A percentile compares a stretch with the other conserved stretches of the same genome.
phyloP scores from a whole-genome alignment of 2,113 vertebrate species.

The Pelvicachromis taeniatus region DNA sequence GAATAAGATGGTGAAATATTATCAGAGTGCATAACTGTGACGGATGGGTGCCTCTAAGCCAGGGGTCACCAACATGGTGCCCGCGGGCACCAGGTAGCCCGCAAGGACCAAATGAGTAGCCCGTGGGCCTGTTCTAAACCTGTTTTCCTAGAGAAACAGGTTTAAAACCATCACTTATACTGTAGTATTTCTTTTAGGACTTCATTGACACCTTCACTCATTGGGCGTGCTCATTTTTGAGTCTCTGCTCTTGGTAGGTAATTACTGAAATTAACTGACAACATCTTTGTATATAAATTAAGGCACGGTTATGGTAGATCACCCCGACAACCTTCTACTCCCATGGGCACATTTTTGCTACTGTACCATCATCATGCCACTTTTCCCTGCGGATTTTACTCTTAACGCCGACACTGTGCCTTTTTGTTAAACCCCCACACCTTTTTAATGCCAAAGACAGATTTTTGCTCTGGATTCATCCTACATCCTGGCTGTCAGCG shows the following conservation, averaged over 20 bases:
- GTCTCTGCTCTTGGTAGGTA: neutral
- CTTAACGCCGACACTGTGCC: neutral
- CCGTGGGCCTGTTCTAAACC: too few species aligned
- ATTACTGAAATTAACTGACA: neutral
- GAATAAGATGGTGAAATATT: neutral
- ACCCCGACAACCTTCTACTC: neutral
- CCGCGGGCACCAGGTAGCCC: too few species aligned
- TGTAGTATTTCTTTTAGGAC: neutral
- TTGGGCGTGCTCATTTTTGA: neutral
- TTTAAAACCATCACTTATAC: neutral
- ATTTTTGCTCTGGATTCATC: conserved; percentile 61
- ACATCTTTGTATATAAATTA: neutral
- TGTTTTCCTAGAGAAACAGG: neutral
- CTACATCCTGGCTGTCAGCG: conserved; percentile 77
- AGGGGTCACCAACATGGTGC: too few species aligned
- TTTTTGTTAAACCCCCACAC: neutral
- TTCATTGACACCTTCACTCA: neutral
- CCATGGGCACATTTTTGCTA: neutral
- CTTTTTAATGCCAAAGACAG: neutral
- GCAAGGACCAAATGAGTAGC: too few species aligned
- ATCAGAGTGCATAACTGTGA: neutral
- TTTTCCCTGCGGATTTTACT: neutral
- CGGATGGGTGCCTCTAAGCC: neutral
- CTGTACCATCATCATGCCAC: neutral
- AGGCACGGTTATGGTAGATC: neutral